These are phyloP conservation scores for Muricea muricata DNA, from an alignment of 92 coral and sea anemone genomes.

Conservation along the genomic window DNA sequence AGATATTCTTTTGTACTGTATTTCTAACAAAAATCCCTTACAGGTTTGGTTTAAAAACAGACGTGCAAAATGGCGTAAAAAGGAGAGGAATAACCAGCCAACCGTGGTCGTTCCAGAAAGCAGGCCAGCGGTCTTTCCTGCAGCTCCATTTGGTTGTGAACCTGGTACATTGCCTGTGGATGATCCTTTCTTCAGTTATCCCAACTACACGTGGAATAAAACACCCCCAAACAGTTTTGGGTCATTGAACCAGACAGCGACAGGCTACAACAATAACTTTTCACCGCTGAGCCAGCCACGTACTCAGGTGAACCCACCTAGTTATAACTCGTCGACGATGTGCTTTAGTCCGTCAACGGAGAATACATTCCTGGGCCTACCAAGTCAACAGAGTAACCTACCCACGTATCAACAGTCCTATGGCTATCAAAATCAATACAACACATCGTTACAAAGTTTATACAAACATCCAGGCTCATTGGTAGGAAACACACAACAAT, in stretches of 20 bases:
- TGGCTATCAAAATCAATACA: slow-evolving; percentile 39
- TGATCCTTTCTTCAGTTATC: slow-evolving; percentile 35
- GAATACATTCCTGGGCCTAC: slow-evolving; percentile 28
- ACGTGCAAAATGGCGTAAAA: slow-evolving; percentile 98
- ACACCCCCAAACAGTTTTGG: slow-evolving; percentile 27
- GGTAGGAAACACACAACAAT: slow-evolving; percentile 44
- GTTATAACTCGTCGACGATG: slow-evolving; percentile 34
- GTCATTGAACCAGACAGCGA: slow-evolving; percentile 24
- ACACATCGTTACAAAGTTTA: slow-evolving; percentile 4
- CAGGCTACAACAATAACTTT: slow-evolving; percentile 33
- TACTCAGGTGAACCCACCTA: slow-evolving; percentile 30
- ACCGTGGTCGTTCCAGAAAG: slow-evolving; percentile 44
- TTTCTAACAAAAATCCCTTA: neutral
- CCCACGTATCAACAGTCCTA: slow-evolving; percentile 47
- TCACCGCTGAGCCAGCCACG: slow-evolving; percentile 30
- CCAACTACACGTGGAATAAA: slow-evolving; percentile 30
- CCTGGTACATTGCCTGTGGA: slow-evolving; percentile 17
- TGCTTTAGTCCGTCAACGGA: slow-evolving; percentile 32
- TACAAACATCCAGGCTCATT: slow-evolving; percentile 35
- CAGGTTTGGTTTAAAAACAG: slow-evolving; percentile 99
- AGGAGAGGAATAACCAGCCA: slow-evolving; percentile 89
- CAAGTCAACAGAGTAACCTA: slow-evolving; percentile 29
- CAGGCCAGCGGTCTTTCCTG: slow-evolving; percentile 5
- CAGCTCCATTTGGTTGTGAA: slow-evolving; percentile 28
- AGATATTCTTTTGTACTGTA: neutral